Evolutionary conservation across 2,113 vertebrate genomes (phyloP).

Genomic region (Notechis scutatus): DNA sequence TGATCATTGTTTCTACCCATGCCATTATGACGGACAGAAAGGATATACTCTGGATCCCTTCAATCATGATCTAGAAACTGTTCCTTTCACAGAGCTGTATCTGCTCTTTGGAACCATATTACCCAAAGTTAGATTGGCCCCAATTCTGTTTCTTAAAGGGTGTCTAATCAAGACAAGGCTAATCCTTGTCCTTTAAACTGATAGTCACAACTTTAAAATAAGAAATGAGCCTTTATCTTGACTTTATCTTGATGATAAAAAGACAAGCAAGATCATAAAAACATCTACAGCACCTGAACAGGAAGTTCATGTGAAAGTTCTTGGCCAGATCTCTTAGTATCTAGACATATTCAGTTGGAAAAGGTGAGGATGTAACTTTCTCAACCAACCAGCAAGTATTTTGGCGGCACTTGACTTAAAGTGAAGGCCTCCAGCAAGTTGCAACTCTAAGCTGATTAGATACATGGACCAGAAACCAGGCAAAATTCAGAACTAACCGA

Average conservation of each 20-base stretch:
- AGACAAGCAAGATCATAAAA: neutral
- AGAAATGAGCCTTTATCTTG: neutral
- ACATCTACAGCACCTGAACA: neutral
- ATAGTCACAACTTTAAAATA: neutral
- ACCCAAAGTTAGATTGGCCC: neutral
- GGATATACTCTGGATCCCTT: too few relatives aligned
- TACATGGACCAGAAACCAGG: neutral
- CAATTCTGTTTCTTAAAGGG: neutral
- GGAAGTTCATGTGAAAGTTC: neutral
- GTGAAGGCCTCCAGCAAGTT: neutral
- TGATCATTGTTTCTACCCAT: too few relatives aligned
- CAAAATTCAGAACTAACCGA: neutral
- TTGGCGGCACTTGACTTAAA: neutral
- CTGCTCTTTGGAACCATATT: neutral
- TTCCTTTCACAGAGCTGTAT: too few relatives aligned
- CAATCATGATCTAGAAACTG: too few relatives aligned
- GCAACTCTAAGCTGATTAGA: neutral
- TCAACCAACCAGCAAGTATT: neutral
- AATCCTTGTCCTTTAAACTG: neutral
- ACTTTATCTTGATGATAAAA: neutral
- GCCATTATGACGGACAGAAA: too few relatives aligned
- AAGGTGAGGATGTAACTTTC: neutral
- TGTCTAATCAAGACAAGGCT: neutral
- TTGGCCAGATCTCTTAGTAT: neutral
- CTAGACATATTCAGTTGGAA: neutral